Evolutionary conservation across 2,797 vertebrate species (phyloP).

Genomic region (Tadarida brasiliensis): DNA sequence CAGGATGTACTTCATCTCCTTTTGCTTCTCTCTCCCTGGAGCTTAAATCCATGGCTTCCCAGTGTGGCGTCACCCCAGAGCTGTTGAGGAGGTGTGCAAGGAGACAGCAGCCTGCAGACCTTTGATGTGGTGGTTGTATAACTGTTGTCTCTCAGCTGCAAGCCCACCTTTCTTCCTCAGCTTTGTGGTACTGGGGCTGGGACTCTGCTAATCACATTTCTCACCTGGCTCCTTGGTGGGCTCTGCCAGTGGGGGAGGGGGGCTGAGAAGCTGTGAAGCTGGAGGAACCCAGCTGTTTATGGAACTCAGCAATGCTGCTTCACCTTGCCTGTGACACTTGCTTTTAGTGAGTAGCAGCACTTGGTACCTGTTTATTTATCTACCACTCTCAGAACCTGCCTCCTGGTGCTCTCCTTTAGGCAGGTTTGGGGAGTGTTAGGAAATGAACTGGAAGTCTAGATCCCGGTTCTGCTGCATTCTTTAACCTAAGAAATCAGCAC

Average conservation of each 20-base stretch:
- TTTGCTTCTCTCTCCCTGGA: not conserved
- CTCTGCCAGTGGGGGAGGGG: not conserved
- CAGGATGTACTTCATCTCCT: not conserved
- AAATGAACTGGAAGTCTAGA: not conserved
- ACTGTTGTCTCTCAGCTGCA: not conserved
- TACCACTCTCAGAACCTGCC: not conserved
- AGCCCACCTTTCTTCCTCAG: not conserved
- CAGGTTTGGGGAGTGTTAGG: not conserved
- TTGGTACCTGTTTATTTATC: not conserved
- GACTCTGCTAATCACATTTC: not conserved
- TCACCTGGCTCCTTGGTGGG: not conserved
- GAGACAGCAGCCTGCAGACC: not conserved
- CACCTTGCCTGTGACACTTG: not conserved
- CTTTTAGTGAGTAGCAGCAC: not conserved
- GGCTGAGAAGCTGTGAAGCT: not conserved
- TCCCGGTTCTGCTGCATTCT: not conserved
- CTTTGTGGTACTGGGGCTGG: not conserved
- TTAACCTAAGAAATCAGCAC: not conserved
- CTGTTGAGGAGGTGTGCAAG: not conserved
- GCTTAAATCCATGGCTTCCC: not conserved
- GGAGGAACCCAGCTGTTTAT: not conserved
- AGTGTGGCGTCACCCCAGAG: not conserved
- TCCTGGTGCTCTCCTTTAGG: not conserved
- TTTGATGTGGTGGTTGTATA: not conserved
- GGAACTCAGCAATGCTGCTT: not conserved